These are phyloP conservation scores for Microplitis demolitor DNA, from an alignment of 1,140 invertebrate species.

Conservation along the genomic window DNA sequence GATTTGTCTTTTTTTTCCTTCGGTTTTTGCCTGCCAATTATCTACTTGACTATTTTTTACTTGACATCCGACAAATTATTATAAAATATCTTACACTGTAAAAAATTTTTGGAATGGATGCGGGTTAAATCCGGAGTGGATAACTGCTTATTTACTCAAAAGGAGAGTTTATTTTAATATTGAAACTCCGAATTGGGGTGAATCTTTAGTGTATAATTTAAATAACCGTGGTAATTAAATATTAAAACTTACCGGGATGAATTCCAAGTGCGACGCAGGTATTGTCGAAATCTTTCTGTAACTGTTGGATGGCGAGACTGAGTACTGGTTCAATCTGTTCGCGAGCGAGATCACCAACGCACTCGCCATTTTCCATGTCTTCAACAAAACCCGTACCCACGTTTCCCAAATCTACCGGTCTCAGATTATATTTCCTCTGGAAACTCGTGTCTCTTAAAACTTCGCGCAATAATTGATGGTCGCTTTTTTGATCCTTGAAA, in stretches of 20 bases:
- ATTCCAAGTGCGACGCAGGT: slow-evolving; percentile 84
- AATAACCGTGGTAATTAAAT: too few relatives aligned
- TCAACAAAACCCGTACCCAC: slow-evolving; percentile 65
- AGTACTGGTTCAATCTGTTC: slow-evolving; percentile 83
- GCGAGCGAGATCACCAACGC: slow-evolving; percentile 67
- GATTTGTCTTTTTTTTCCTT: background rate
- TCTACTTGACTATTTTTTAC: background rate
- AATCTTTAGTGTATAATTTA: too few relatives aligned
- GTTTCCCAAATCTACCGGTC: slow-evolving; percentile 71
- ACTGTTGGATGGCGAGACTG: slow-evolving; percentile 82
- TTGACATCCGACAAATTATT: background rate
- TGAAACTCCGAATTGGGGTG: too few relatives aligned
- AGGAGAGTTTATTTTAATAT: too few relatives aligned
- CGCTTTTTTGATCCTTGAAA: slow-evolving; percentile 54
- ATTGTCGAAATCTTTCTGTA: slow-evolving; percentile 82
- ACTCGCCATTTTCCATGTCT: slow-evolving; percentile 55
- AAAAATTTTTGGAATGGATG: too few relatives aligned
- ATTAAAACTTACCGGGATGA: slow-evolving; percentile 74
- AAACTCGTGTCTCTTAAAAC: slow-evolving; percentile 82
- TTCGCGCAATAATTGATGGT: slow-evolving; percentile 79
- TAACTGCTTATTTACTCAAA: too few relatives aligned
- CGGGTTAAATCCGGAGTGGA: too few relatives aligned
- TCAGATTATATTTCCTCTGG: slow-evolving; percentile 79
- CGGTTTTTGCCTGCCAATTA: background rate
- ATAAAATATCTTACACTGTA: background rate